Evolutionary conservation across 2,888 invertebrate species (phyloP), one percentile per base, ranked within the genome.

Genomic region (Diarsia mendica): DNA sequence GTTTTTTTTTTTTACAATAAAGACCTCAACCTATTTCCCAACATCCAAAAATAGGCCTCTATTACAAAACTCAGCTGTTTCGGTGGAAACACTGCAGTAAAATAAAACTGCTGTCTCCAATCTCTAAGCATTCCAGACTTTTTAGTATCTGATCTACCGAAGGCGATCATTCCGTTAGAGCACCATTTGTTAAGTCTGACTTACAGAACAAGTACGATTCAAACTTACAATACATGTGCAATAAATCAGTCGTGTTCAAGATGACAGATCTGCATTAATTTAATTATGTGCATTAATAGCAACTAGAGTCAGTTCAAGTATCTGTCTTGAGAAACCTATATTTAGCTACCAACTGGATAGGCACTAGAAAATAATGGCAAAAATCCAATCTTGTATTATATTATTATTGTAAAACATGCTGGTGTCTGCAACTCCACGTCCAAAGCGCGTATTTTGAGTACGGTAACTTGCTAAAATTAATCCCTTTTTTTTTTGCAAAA

Each of bases 191-290:
- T 63, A 78, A 60, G 49, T 63, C 82, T 58, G 58, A 53, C 78
- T 67, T 33, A 72, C 44, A 33, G 61, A 79, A 83, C 79, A 67
- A 76, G 51, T 39, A 67, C 60, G 60, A n/a, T 13, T 72, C 65
- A 58, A 60, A 75, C 33, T 75, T 68, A 72, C 63, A 69, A 46
- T 64, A 72, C 63, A 23, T 65, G 66, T 65, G 66, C 76, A 49
- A 72, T 82, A 82, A 78, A 78, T 81, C 67, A 82, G 46, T 23
- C 33, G 67, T 81, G 81, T 81, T 82, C 67, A 39, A 64, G 67
- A 79, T 70, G 78, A 78, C 74, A 74, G 73, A 74, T 60, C 53
- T 74, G 55, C 67, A 67, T 78, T 81, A 58, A 82, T 74, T 74
- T 78, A 79, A 82, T 82, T 67, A 64, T 49, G 2, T 53, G 53